Evolutionary conservation across 2,888 invertebrate species (phyloP).

Genomic region (Dasypolia templi): DNA sequence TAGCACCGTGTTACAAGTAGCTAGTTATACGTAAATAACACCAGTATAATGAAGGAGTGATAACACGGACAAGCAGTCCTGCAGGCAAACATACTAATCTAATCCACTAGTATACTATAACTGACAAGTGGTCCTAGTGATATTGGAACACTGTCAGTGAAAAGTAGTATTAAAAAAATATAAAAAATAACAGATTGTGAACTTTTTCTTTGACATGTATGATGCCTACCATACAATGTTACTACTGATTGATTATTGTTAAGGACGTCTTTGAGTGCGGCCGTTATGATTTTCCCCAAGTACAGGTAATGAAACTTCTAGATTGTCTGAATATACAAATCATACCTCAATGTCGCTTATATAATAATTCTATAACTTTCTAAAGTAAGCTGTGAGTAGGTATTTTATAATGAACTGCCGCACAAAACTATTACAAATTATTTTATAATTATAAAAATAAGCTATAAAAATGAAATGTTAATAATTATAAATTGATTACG

Average conservation of each 20-base stretch:
- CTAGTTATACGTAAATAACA: not conserved
- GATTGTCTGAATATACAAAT: not conserved
- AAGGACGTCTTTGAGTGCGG: not conserved
- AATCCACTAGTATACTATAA: no score
- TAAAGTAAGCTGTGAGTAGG: constrained; percentile 10
- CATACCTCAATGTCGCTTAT: not conserved
- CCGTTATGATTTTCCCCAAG: constrained; percentile 1
- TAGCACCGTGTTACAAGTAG: constrained; percentile 14
- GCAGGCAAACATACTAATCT: not conserved
- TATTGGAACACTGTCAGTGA: not conserved
- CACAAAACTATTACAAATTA: constrained; percentile 45
- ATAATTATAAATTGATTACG: constrained; percentile 41
- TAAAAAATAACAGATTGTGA: not conserved
- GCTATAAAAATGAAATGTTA: constrained; percentile 46
- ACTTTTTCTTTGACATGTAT: not conserved
- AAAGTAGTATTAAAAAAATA: no score
- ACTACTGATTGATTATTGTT: constrained; percentile 1
- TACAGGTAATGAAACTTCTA: constrained; percentile 7
- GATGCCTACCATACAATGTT: no score
- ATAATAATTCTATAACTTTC: constrained; percentile 10
- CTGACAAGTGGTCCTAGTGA: not conserved
- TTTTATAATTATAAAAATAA: constrained; percentile 35
- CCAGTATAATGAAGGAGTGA: not conserved
- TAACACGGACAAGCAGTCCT: not conserved
- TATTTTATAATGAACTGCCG: constrained; percentile 18